These are phyloP conservation scores for Tangachromis dhanisi DNA, from an alignment of 2,113 vertebrate species.

Conservation along the genomic window DNA sequence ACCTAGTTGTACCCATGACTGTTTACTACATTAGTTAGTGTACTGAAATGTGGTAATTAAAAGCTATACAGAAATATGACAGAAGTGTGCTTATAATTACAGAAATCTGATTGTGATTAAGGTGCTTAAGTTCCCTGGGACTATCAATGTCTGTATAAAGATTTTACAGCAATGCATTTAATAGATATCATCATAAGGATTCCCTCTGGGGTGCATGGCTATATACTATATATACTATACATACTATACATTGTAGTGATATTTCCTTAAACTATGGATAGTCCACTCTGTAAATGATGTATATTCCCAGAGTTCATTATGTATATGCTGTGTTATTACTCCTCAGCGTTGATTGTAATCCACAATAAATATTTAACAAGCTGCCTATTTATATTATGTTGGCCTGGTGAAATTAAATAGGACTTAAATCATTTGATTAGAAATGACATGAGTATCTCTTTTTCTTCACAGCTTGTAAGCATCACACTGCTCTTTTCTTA, in stretches of 20 bases:
- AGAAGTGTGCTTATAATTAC: background rate
- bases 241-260: background rate
- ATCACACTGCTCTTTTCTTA: background rate
- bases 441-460: background rate
- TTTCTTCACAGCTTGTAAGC: background rate
- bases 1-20: background rate
- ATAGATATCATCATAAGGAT: background rate
- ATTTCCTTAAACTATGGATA: background rate
- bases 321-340: background rate
- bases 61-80: background rate
- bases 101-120: background rate
- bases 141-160: background rate
- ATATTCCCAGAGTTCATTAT: background rate
- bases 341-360: background rate
- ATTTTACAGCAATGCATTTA: background rate
- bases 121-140: background rate
- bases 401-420: background rate
- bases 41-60: background rate
- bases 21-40: background rate
- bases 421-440: background rate
- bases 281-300: background rate
- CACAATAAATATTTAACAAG: constrained; percentile 26
- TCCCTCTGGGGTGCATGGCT: background rate
- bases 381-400: background rate
- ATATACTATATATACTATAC: background rate